Base-by-base conservation (phyloP, 1,140 invertebrate species). In the Neodiprion pinetum region DNA sequence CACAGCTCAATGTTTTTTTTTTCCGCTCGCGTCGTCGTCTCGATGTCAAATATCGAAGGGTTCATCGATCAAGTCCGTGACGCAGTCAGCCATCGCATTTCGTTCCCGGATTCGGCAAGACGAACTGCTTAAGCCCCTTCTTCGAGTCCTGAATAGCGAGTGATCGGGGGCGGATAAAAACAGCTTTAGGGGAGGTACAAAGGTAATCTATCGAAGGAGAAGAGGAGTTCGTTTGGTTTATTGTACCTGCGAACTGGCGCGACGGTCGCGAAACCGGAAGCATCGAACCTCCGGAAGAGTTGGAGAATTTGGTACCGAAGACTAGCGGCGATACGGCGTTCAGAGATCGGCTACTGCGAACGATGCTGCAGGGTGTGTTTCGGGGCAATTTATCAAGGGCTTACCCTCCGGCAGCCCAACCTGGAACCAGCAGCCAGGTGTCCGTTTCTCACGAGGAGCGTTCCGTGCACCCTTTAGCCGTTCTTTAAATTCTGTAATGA, bases 351-450 rank as follows among this genome's bases (percentile, higher is more conserved):
- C 17, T 21, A 21, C 17, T 21, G 17, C 17, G 48, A 48, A 67
- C 23, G 61, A 65, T 65, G 61, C 12, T 65, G 17, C 61, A 65
- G 61, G 17, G 21, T 4, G 67, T 47, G 23, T 17, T 47, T 14
- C 67, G 17, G 40, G 77, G 80, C 80, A 82, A 84, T 84, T 84
- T 81, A 84, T 84, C 82, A 82, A 82, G 75, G 77, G 80, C 79
- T 82, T 80, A 80, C 77, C 77, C 79, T 49, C n/a, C 9, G 28
- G 40, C 21, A 68, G 17, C 53, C 66, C 7, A 8, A 23, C 68
- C 73, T 17, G 66, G 23, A 67, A 73, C 28, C 28, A 67, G 69
- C 69, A 47, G 12, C 65, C 70, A 50, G 10, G 48, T 70, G 70
- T 40, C 28, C 17, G 49, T 48, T 72, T 72, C 53, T 40, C 65